Percentiles rank a stretch among this genome's conserved stretches.
phyloP scores from a whole-genome alignment of 2,113 vertebrate species.

The Leptobrachium leishanense region DNA sequence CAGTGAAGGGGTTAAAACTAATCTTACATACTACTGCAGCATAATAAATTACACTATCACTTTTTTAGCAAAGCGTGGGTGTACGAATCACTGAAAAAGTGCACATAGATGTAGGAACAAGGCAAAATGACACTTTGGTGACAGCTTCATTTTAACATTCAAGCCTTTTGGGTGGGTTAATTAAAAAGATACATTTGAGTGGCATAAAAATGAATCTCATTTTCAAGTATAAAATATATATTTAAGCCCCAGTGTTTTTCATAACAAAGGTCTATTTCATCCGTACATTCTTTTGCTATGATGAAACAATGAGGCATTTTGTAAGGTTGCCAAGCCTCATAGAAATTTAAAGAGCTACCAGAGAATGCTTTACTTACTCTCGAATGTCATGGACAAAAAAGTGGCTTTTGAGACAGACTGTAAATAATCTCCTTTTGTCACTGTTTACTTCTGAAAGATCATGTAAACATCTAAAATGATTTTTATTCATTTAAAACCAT shows the following conservation, averaged over 20 bases:
- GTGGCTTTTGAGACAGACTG: no score
- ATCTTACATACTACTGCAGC: no score
- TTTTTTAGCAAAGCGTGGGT: no score
- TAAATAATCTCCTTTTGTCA: no score
- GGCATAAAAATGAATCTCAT: not conserved
- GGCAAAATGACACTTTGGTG: not conserved
- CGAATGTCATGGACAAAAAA: no score
- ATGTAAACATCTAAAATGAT: no score
- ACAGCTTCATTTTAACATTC: not conserved
- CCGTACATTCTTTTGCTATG: not conserved
- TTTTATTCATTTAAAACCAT: no score
- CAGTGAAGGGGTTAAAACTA: no score
- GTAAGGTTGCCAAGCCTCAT: not conserved
- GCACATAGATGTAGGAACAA: not conserved
- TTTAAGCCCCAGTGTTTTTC: not conserved
- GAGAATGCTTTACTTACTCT: not conserved
- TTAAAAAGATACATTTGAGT: not conserved
- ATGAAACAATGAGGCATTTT: not conserved
- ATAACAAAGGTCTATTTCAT: not conserved
- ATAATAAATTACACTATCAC: no score
- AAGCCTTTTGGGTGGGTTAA: not conserved
- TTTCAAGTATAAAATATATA: not conserved
- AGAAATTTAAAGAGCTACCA: not conserved
- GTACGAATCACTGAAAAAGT: no score
- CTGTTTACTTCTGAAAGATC: no score